A percentile compares a stretch with the other conserved stretches of the same genome.
Evolutionary conservation across 2,113 vertebrate species (phyloP).

Genomic region (Nicator chloris): DNA sequence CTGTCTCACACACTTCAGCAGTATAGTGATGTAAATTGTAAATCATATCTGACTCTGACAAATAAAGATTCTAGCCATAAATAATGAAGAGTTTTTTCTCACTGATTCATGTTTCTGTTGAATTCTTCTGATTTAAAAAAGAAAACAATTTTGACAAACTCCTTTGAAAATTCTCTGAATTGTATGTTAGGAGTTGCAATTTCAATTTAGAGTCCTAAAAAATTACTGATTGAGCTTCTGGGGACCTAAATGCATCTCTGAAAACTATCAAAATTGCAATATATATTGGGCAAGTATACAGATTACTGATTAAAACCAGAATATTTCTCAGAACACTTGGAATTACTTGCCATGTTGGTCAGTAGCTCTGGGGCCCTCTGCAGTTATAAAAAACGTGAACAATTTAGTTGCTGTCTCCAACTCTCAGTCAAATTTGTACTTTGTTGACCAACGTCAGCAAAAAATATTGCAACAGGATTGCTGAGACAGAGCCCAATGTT

Average conservation of each 20-base stretch:
- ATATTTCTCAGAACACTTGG: not conserved
- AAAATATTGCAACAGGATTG: not conserved
- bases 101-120: not conserved
- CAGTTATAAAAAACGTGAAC: not conserved
- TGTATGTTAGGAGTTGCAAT: not conserved
- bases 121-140: not conserved
- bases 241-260: not conserved
- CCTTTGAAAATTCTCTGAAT: not conserved
- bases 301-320: not conserved
- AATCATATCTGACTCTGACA: not conserved
- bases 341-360: not conserved
- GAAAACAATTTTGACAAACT: not conserved
- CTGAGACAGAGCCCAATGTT: not conserved
- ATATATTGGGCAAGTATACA: not conserved
- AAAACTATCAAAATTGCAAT: not conserved
- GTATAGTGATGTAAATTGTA: accelerated
- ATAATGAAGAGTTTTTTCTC: not conserved
- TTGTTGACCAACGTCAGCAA: not conserved
- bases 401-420: not conserved
- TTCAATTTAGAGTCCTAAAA: not conserved
- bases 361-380: not conserved
- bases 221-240: not conserved
- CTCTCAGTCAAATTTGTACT: not conserved
- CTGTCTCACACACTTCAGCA: not conserved
- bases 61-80: not conserved